Conservation (phyloP, 2,113 vertebrate genomes). For the Patagioenas fasciata region DNA sequence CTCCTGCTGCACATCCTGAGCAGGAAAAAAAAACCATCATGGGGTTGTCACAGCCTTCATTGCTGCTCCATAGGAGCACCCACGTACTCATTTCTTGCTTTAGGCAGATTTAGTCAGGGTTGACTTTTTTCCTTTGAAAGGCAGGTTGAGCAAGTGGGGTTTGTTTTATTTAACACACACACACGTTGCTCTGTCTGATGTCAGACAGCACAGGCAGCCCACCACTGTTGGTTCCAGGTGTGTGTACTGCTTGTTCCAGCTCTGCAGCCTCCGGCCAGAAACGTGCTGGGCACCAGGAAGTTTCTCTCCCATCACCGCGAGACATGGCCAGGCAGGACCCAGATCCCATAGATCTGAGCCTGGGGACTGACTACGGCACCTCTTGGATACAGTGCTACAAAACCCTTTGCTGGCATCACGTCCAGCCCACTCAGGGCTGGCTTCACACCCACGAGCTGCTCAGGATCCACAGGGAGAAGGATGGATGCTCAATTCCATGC, state of each 20-base stretch:
- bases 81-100: not conserved
- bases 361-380: not conserved
- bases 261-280: not conserved
- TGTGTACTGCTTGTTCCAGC: not conserved
- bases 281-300: not conserved
- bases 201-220: not conserved
- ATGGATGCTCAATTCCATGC: not conserved
- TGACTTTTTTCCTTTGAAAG: not conserved
- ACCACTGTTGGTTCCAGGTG: not conserved
- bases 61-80: not conserved
- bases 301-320: not conserved
- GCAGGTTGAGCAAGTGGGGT: not conserved
- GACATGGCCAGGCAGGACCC: not conserved
- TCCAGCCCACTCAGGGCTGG: not conserved
- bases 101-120: not conserved
- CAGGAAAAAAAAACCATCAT: not conserved
- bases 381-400: not conserved
- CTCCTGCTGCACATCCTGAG: not conserved
- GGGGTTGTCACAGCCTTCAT: not conserved
- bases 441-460: not conserved
- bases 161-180: slow-evolving; percentile 11
- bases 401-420: not conserved
- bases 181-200: not conserved
- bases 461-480: not conserved
- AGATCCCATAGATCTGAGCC: not conserved